These are phyloP conservation scores for Synanthedon myopaeformis DNA, from an alignment of 2,888 invertebrate genomes.

Conservation along the genomic window DNA sequence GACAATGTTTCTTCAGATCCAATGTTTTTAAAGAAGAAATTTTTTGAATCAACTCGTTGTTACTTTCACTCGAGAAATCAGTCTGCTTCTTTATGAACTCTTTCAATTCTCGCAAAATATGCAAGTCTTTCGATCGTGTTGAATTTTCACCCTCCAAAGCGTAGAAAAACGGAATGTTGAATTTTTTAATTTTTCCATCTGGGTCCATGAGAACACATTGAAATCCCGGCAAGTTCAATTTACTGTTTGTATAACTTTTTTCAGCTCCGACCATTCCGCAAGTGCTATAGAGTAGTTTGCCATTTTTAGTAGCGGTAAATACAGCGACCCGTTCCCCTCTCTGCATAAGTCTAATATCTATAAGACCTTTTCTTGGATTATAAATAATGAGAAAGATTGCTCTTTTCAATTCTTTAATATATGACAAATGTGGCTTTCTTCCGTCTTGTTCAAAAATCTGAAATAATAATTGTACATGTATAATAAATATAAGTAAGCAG, in stretches of 20 bases:
- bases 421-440: conserved; percentile 49
- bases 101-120: conserved; percentile 82
- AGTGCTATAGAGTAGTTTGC: conserved; percentile 82
- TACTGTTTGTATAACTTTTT: conserved; percentile 65
- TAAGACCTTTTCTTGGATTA: conserved; percentile 89
- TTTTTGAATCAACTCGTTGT: conserved; percentile 65
- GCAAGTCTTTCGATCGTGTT: conserved; percentile 87
- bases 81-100: conserved; percentile 73
- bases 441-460: conserved; percentile 58
- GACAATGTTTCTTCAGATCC: conserved; percentile 77
- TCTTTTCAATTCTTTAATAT: conserved; percentile 65
- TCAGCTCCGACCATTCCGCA: conserved; percentile 84
- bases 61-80: conserved; percentile 55
- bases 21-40: conserved; percentile 76
- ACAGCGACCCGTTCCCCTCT: conserved; percentile 91
- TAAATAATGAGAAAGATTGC: conserved; percentile 92
- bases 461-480: conserved; percentile 10
- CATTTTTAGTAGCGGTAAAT: conserved; percentile 89
- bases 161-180: conserved; percentile 91
- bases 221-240: conserved; percentile 72
- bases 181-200: conserved; percentile 83
- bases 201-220: conserved; percentile 86
- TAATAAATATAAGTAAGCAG: too few relatives aligned
- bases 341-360: conserved; percentile 94
- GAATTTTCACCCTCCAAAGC: conserved; percentile 90